Percentiles rank a stretch among this genome's conserved stretches.
Conservation (phyloP, 2,888 invertebrate genomes). For the Nymphalis urticae region DNA sequence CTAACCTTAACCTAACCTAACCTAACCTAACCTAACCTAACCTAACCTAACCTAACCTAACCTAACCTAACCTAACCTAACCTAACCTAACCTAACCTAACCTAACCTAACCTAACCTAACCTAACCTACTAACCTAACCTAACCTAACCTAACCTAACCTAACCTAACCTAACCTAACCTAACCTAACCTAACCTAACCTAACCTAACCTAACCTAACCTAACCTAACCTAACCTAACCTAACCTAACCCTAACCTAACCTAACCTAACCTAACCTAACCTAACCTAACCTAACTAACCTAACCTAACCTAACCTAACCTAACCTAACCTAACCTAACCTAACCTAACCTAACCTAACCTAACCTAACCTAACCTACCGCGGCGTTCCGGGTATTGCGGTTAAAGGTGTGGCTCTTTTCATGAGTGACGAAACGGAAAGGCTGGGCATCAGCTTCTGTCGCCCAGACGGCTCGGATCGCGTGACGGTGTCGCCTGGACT, state of each 20-base stretch:
- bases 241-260: slow-evolving; percentile 28
- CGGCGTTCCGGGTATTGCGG: no score
- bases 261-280: slow-evolving; percentile 27
- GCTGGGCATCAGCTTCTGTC: no score
- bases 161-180: slow-evolving; percentile 39
- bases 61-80: slow-evolving; percentile 41
- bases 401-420: no score
- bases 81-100: slow-evolving; percentile 39
- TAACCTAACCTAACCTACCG: slow-evolving; percentile 38
- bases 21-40: slow-evolving; percentile 37
- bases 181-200: slow-evolving; percentile 36
- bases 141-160: slow-evolving; percentile 39
- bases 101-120: slow-evolving; percentile 36
- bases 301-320: slow-evolving; percentile 17
- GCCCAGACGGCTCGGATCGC: no score
- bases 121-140: slow-evolving; percentile 39
- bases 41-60: slow-evolving; percentile 39
- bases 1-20: no score
- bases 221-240: slow-evolving; percentile 30
- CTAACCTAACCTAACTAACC: slow-evolving; percentile 25
- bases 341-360: slow-evolving; percentile 37
- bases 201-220: slow-evolving; percentile 30
- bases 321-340: slow-evolving; percentile 28
- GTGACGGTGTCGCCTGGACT: no score
- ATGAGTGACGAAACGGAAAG: no score